Evolutionary conservation across 2,888 invertebrate species (phyloP).

Genomic region (Agapetus fuscipes): DNA sequence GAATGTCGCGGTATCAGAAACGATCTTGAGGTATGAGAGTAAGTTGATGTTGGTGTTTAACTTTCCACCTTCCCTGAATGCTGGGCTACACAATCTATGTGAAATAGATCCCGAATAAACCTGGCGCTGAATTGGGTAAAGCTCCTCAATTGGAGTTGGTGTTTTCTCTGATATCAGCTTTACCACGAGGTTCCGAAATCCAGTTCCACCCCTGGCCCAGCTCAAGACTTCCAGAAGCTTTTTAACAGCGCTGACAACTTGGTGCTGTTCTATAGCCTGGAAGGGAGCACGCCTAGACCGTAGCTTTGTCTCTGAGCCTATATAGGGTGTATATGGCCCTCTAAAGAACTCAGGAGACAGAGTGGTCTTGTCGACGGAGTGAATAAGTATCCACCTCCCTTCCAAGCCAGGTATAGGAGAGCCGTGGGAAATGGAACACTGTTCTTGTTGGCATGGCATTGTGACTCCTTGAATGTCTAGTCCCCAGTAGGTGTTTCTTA

Average conservation of each 20-base stretch:
- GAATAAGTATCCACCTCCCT: neutral
- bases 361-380: neutral
- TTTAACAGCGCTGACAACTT: neutral
- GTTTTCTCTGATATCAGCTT: too few relatives aligned
- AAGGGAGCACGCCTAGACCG: neutral
- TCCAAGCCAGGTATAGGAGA: neutral
- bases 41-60: too few relatives aligned
- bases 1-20: too few relatives aligned
- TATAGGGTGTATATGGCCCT: neutral
- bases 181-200: too few relatives aligned
- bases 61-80: too few relatives aligned
- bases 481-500: neutral
- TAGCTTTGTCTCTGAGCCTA: neutral
- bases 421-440: neutral
- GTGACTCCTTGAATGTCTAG: neutral
- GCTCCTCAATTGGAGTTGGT: too few relatives aligned
- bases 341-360: neutral
- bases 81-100: too few relatives aligned
- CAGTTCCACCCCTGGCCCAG: neutral
- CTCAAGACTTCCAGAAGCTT: neutral
- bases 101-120: too few relatives aligned
- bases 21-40: too few relatives aligned
- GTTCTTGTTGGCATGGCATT: neutral
- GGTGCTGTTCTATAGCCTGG: neutral
- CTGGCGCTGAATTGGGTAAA: too few relatives aligned